Base-by-base conservation (phyloP, 2,113 vertebrate species). In the Lucifuga dentata region DNA sequence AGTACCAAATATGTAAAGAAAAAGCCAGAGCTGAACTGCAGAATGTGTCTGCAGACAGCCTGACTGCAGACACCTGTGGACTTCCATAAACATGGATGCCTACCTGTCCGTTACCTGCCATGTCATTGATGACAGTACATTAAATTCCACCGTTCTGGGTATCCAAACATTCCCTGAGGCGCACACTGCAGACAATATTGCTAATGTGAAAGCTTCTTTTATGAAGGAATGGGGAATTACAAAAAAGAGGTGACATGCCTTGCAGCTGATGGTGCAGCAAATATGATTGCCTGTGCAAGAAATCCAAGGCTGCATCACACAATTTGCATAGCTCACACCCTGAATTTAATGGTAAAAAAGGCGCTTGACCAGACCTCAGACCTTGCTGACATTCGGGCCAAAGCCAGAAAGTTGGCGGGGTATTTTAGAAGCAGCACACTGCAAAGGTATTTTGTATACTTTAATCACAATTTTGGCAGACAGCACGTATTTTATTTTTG, bases 331-430 rank as follows among this genome's bases (percentile, higher is more conserved):
- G 48, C 58, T 13, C 45, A 48, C 26, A 17, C 40, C 11, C 5
- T 57, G 2, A 65, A 46, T 46, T 16, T 65, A 13, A 43, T 66
- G 3, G 53, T 78, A 9, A 78, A 71, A 61, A 71, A 65, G 38
- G 24, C 48, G 3, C 36, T 68, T 57, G 57, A 45, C 15, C 65
- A 51, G 51, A 29, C 33, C n/a, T 29, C 29, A 43, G 38, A 21
- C 15, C 45, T 65, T 8, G 17, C 55, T 39, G 40, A 44, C 17
- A 56, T 79, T 12, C 8, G 6, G 13, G 23, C 36, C n/a, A 43
- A 50, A 16, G 53, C 41, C 16, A 11, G 10, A 10, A 56, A 59
- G 33, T 19, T 35, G 44, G 59, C 36, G 15, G 43, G 59, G 1
- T 62, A 53, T 13, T 53, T 35, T 8, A 52, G 38, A 53, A 43